phyloP scores from a whole-genome alignment of 2,113 vertebrate genomes.

The Girardinichthys multiradiatus region DNA sequence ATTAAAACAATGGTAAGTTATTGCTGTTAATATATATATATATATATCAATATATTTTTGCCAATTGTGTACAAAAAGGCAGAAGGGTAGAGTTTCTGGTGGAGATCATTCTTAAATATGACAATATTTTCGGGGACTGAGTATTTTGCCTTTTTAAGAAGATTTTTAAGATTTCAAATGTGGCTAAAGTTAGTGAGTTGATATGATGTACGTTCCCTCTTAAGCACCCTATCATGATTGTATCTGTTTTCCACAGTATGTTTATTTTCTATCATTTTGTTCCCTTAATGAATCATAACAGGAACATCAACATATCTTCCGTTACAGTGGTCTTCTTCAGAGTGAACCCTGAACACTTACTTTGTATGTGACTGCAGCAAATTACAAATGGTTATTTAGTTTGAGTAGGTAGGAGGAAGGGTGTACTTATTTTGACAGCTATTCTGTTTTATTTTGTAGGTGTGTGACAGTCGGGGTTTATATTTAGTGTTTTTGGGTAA shows the following conservation, averaged over 20 bases:
- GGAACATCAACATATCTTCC: conserved; percentile 66
- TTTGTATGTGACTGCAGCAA: conserved; percentile 80
- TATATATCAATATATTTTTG: conserved; percentile 79
- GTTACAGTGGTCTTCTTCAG: conserved; percentile 67
- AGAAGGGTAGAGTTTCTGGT: conserved; percentile 78
- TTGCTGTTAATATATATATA: conserved; percentile 86
- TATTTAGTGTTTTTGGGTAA: conserved; percentile 51
- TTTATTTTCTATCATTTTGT: conserved; percentile 73
- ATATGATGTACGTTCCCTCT: conserved; percentile 70
- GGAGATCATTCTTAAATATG: conserved; percentile 81
- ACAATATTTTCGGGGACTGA: conserved; percentile 84
- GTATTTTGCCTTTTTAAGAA: conserved; percentile 84
- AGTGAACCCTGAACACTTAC: conserved; percentile 78
- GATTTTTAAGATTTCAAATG: conserved; percentile 85
- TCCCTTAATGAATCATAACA: conserved; percentile 44
- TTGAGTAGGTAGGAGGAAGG: conserved; percentile 22
- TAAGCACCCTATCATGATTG: conserved; percentile 74
- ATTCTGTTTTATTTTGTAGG: conserved; percentile 32
- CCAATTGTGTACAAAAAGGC: conserved; percentile 83
- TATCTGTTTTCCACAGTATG: conserved; percentile 77
- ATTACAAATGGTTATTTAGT: conserved; percentile 87
- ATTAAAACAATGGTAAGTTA: conserved; percentile 95
- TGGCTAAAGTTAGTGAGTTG: conserved; percentile 78
- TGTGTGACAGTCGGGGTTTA: neutral
- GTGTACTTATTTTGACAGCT: conserved; percentile 19